phyloP scores from a whole-genome alignment of 2,888 invertebrate species.

The Brachyopa scutellaris region DNA sequence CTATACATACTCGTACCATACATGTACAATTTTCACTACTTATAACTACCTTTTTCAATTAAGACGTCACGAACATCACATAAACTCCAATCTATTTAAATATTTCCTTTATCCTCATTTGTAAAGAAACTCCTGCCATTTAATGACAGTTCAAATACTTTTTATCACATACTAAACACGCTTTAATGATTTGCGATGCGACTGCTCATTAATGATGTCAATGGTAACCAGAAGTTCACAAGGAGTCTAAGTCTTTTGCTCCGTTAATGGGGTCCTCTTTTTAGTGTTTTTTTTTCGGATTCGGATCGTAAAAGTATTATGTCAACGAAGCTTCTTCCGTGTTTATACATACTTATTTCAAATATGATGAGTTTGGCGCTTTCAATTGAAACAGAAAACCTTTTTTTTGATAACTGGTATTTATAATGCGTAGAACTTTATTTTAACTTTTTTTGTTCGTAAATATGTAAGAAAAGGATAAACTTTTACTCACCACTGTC shows the following conservation, averaged over 20 bases:
- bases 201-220: neutral
- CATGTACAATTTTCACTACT: too few species aligned
- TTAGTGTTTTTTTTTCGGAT: neutral
- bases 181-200: slow-evolving; percentile 3
- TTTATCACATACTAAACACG: slow-evolving; percentile 23
- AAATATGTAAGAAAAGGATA: too few species aligned
- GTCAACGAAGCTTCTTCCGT: neutral
- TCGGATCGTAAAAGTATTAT: neutral
- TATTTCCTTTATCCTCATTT: neutral
- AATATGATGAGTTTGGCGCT: too few species aligned
- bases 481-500: too few species aligned
- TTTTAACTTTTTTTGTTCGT: too few species aligned
- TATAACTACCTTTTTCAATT: neutral
- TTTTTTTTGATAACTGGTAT: too few species aligned
- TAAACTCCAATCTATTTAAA: neutral
- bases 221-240: neutral
- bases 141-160: slow-evolving; percentile 10
- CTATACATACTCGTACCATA: too few species aligned
- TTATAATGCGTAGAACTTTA: too few species aligned
- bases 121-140: slow-evolving; percentile 7
- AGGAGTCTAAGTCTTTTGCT: neutral
- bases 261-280: slow-evolving; percentile 1
- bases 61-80: neutral
- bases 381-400: too few species aligned
- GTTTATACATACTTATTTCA: too few species aligned